phyloP scores from a whole-genome alignment of 2,797 vertebrate species.

The Labeo calbasu region DNA sequence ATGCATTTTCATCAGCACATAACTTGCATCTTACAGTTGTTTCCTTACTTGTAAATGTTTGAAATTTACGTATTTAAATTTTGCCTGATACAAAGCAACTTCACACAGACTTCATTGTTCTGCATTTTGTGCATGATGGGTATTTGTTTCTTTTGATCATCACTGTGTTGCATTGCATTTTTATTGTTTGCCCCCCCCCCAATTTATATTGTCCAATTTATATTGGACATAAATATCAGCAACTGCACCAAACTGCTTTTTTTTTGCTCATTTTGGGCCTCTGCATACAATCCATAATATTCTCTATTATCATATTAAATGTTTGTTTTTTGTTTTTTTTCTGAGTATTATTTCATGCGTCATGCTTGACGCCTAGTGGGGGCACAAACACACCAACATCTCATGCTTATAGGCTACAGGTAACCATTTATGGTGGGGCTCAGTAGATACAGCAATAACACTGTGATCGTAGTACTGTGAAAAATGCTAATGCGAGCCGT shows the following conservation, averaged over 20 bases:
- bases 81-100: no score
- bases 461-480: neutral
- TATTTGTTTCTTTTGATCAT: neutral
- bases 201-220: no score
- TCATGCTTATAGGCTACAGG: neutral
- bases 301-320: no score
- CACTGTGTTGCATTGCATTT: neutral
- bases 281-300: no score
- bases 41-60: neutral
- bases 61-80: neutral
- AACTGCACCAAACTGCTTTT: no score
- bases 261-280: no score
- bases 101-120: no score
- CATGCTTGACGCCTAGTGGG: neutral
- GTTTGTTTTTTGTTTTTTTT: neutral
- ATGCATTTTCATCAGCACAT: neutral
- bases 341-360: neutral
- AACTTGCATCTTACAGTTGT: neutral
- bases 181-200: neutral
- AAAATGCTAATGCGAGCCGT: conserved; percentile 56
- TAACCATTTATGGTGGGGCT: neutral
- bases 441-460: neutral
- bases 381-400: neutral
- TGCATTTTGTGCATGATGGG: no score
- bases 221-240: no score